Conservation (phyloP, 2,797 vertebrate species). For the Otus scops region DNA sequence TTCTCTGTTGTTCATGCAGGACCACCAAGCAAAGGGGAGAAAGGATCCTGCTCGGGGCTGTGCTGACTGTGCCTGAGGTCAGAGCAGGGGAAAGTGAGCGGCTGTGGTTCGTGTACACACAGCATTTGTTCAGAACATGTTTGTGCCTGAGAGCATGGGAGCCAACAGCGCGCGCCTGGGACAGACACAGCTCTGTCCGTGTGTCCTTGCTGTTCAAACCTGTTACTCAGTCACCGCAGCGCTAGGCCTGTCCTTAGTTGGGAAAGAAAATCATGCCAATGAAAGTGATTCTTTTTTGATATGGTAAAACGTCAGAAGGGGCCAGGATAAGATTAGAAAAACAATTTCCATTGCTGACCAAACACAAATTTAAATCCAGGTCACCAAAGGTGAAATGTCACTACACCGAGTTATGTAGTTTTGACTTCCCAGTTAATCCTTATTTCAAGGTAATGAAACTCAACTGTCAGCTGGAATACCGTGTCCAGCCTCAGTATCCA, state of each 20-base stretch:
- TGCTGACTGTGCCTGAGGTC: neutral
- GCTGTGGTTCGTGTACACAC: neutral
- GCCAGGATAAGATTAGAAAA: slow-evolving; percentile 59
- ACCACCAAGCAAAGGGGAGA: neutral
- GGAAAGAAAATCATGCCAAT: neutral
- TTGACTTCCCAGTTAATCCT: slow-evolving; percentile 48
- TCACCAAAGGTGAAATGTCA: slow-evolving; percentile 43
- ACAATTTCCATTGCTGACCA: slow-evolving; percentile 49
- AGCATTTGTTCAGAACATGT: neutral
- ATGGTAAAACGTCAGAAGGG: slow-evolving; percentile 33
- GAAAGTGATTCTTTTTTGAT: neutral
- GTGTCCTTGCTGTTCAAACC: neutral
- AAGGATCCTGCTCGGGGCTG: neutral
- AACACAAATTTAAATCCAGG: slow-evolving; percentile 33
- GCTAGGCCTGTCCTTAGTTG: neutral
- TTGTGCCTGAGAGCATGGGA: neutral
- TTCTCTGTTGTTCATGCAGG: neutral
- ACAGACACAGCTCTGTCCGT: neutral
- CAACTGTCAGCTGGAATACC: slow-evolving; percentile 37
- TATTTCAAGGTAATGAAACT: slow-evolving; percentile 61
- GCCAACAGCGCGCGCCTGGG: rapidly evolving
- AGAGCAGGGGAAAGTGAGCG: neutral
- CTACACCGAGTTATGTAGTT: neutral
- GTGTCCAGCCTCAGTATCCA: neutral
- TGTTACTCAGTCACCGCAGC: neutral